Evolutionary conservation across 2,888 invertebrate species (phyloP).

Genomic region (Euplagia quadripunctaria): DNA sequence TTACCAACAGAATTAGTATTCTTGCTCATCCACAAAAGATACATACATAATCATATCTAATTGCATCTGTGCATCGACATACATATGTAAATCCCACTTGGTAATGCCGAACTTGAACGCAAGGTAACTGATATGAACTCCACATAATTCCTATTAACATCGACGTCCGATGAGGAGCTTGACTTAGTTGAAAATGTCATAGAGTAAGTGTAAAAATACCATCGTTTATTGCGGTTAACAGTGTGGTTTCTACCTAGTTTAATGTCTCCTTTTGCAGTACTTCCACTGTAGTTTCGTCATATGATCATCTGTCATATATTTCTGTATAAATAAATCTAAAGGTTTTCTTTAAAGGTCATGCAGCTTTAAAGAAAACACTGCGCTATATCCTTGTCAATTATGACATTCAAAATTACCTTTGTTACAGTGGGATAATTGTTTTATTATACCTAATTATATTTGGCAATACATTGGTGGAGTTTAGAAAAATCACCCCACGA

Average conservation of each 20-base stretch:
- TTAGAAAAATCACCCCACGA: background rate
- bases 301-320: no score
- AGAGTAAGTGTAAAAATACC: constrained; percentile 26
- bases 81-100: constrained; percentile 44
- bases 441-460: no score
- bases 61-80: constrained; percentile 38
- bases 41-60: constrained; percentile 44
- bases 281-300: no score
- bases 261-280: background rate
- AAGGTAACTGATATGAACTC: constrained; percentile 34
- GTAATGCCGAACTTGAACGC: constrained; percentile 30
- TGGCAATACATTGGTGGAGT: background rate
- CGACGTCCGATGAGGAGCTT: constrained; percentile 25
- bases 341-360: no score
- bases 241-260: background rate
- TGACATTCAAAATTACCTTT: no score
- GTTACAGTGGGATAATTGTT: no score
- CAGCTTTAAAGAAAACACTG: no score
- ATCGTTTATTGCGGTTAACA: no score
- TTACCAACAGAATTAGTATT: constrained; percentile 34
- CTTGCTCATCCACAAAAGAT: constrained; percentile 26
- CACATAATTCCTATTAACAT: constrained; percentile 38
- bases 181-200: constrained; percentile 23
- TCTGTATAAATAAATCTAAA: no score
- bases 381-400: no score